Evolutionary conservation across 2,113 vertebrate genomes (phyloP).

Genomic region (Bombycilla garrulus): DNA sequence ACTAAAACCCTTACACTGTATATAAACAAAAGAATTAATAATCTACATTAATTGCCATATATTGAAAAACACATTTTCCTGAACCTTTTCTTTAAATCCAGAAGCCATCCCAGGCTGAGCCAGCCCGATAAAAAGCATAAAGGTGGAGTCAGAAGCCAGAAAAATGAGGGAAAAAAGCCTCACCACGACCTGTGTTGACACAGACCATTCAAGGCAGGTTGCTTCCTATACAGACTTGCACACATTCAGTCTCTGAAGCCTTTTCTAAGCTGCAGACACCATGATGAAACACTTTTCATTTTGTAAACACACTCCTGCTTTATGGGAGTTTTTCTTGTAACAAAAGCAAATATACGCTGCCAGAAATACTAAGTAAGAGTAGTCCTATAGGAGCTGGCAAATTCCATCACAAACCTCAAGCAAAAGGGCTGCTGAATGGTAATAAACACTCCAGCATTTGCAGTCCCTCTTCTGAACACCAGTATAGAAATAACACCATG

Average conservation of each 20-base stretch:
- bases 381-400: conserved; percentile 28
- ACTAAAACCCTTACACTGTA: neutral
- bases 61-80: neutral
- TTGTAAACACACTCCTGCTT: conserved; percentile 28
- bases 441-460: neutral
- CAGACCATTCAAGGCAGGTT: neutral
- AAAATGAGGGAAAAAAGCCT: neutral
- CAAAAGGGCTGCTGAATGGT: neutral
- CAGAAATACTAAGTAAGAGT: conserved; percentile 33
- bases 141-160: neutral
- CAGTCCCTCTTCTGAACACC: neutral
- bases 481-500: neutral
- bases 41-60: neutral
- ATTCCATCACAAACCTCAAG: conserved; percentile 9
- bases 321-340: conserved; percentile 30
- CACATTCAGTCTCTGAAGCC: neutral
- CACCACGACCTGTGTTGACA: neutral
- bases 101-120: neutral
- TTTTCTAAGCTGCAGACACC: conserved; percentile 27
- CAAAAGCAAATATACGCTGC: conserved; percentile 29
- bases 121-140: neutral
- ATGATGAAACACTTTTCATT: conserved; percentile 52
- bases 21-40: neutral
- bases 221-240: neutral
- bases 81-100: neutral